Conservation (phyloP, 2,113 vertebrate species). For the Aphyosemion australe region DNA sequence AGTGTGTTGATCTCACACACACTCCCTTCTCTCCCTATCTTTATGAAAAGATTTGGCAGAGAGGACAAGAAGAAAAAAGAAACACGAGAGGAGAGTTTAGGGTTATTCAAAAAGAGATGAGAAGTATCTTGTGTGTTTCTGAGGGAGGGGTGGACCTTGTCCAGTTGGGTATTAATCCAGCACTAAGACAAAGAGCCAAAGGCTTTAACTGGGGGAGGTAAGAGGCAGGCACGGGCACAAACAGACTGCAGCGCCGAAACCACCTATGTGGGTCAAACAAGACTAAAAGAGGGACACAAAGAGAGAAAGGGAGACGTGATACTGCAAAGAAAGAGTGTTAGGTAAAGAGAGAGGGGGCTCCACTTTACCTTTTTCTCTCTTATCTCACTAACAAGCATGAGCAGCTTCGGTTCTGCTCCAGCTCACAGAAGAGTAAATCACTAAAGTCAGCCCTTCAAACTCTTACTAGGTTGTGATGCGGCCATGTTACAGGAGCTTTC, state of each 20-base stretch:
- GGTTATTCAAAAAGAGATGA: slow-evolving; percentile 49
- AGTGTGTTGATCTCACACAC: slow-evolving; percentile 51
- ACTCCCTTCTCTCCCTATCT: slow-evolving; percentile 44
- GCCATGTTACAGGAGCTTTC: not conserved
- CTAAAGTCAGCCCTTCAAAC: slow-evolving; percentile 30
- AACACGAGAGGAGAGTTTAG: slow-evolving; percentile 59
- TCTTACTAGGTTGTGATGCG: slow-evolving; percentile 5
- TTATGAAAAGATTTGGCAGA: slow-evolving; percentile 44
- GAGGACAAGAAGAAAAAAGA: slow-evolving; percentile 16
- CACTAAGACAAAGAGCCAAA: slow-evolving; percentile 69
- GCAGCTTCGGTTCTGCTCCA: slow-evolving; percentile 31
- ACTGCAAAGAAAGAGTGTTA: slow-evolving; percentile 44
- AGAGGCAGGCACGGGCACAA: slow-evolving; percentile 54
- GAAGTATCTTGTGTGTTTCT: slow-evolving; percentile 43
- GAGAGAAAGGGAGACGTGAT: slow-evolving; percentile 38
- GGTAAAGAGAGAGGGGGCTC: not conserved
- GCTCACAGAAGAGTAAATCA: slow-evolving; percentile 41
- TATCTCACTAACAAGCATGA: slow-evolving; percentile 31
- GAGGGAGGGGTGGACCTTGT: slow-evolving; percentile 56
- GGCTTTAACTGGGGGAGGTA: slow-evolving; percentile 65
- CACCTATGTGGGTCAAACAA: slow-evolving; percentile 75
- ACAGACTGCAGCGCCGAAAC: slow-evolving; percentile 52
- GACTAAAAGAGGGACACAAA: slow-evolving; percentile 41
- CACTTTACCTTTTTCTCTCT: slow-evolving; percentile 36
- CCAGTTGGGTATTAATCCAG: slow-evolving; percentile 69